Base-by-base conservation (phyloP, 1,140 invertebrate species). In the Drosophila rufa region DNA sequence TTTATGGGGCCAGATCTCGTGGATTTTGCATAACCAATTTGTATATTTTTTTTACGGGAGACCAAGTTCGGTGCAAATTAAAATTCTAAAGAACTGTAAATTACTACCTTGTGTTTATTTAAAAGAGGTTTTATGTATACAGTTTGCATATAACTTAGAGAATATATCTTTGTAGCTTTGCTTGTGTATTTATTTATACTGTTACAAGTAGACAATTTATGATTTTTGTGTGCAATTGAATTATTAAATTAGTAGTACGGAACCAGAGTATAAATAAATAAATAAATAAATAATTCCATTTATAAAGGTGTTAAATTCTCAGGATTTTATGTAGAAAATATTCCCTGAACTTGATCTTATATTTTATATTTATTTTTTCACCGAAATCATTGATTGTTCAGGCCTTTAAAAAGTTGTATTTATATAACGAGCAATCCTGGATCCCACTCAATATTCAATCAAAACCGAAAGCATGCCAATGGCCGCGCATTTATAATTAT, bases 1-100 rank as follows among this genome's bases (percentile, higher is more conserved):
- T 73, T 59, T 71, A 59, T 58, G 66, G 9, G 9, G 15, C 7
- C 38, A 73, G 30, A 73, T 70, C 48, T 70, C 17, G 46, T 45
- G n/a, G 45, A 56, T 69, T 53, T 73, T 73, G 67, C 68, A 73
- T 73, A 73, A 60, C 22, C 66, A 19, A 70, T 22, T 68, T 51
- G 61, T 68, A 42, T 27, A 36, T 61, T 55, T 22, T 43, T 22
- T 25, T 60, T 42, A 12, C 14, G 56, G 25, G 27, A 19, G 36
- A 60, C 17, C 17, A 45, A 45, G 40, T 45, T 27, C 15, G 38
- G 8, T 33, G 1, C 38, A 12, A 4, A n/a, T 22, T 15, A 22
- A 30, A 43, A 19, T 66, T 53, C 30, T 12, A 12, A 25, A 19
- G 25, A 55, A 55, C 14, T 12, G 2, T 19, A 6, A 38, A 14